Evolutionary conservation across 2,113 vertebrate genomes (phyloP).

Genomic region (Melanerpes aurifrons): DNA sequence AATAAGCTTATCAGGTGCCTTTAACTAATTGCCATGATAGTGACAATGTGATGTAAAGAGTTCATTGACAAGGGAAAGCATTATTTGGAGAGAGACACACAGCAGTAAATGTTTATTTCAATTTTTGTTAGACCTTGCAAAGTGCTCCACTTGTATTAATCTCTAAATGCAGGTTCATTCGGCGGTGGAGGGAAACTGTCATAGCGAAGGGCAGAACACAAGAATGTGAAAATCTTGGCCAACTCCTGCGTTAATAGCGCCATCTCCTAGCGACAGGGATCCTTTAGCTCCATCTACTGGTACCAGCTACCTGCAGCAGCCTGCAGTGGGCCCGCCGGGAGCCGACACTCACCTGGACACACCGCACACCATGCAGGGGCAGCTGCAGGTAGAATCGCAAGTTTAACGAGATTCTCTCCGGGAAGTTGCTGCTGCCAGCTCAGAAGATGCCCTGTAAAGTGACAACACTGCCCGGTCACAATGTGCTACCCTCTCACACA

Average conservation of each 20-base stretch:
- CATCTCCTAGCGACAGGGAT: background rate
- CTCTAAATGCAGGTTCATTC: background rate
- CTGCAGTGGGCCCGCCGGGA: background rate
- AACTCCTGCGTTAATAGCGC: fast-evolving
- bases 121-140: background rate
- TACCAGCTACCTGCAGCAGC: fast-evolving
- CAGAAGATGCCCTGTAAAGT: fast-evolving
- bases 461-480: fast-evolving
- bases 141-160: background rate
- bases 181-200: fast-evolving
- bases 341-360: background rate
- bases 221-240: fast-evolving
- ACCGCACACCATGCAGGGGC: fast-evolving
- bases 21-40: background rate
- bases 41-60: background rate
- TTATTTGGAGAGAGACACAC: background rate
- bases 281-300: slow-evolving; percentile 56
- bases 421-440: background rate
- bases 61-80: background rate
- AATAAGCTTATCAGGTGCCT: background rate
- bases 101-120: background rate
- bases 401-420: fast-evolving
- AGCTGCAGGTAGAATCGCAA: fast-evolving
- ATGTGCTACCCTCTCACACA: fast-evolving
- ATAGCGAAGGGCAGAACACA: fast-evolving